Evolutionary conservation across 1,140 invertebrate species (phyloP).

Genomic region (Cryptotermes secundus): DNA sequence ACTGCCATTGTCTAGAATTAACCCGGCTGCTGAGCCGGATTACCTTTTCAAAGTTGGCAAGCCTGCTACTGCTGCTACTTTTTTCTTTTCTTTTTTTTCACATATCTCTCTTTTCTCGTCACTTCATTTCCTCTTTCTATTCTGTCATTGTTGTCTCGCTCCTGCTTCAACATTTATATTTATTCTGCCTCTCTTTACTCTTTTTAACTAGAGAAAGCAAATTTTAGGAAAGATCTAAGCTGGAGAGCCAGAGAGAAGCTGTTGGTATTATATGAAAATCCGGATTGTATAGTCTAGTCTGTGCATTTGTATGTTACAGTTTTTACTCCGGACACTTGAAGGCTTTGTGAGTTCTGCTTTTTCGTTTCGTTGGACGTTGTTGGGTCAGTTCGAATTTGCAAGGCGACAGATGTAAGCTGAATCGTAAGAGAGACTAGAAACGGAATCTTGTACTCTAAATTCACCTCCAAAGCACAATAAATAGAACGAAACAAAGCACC

Average conservation of each 20-base stretch:
- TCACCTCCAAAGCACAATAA: too few species aligned
- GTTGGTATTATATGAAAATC: not conserved
- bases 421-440: too few species aligned
- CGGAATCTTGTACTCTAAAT: too few species aligned
- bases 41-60: slow-evolving; percentile 32
- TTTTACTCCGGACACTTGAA: not conserved
- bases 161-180: not conserved
- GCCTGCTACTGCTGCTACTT: slow-evolving; percentile 25
- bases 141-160: not conserved
- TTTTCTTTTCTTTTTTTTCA: not conserved
- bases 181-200: not conserved
- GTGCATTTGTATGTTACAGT: not conserved
- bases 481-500: too few species aligned
- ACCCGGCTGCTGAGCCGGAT: slow-evolving; percentile 26
- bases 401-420: not conserved
- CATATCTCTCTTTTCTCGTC: not conserved
- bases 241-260: not conserved
- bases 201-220: not conserved
- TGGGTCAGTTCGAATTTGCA: not conserved
- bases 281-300: not conserved
- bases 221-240: not conserved
- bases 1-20: slow-evolving; percentile 35
- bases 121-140: not conserved
- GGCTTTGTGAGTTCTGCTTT: not conserved
- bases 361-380: not conserved